Percentiles rank a stretch among this genome's conserved stretches.
Evolutionary conservation across 2,113 vertebrate species (phyloP).

Genomic region (Heptranchias perlo): DNA sequence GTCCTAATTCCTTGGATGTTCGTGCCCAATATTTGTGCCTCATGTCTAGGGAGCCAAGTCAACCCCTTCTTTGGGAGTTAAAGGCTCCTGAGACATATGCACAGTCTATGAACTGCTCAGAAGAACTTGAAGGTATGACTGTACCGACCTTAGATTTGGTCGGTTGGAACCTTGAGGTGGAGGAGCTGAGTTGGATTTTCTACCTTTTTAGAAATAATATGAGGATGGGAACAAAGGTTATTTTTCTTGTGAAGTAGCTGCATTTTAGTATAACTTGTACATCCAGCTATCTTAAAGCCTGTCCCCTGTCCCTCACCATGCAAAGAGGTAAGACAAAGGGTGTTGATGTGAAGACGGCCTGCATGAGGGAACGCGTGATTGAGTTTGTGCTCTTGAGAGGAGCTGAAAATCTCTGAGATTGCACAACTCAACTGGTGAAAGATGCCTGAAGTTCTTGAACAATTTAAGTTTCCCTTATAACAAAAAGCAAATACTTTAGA

Average conservation of each 20-base stretch:
- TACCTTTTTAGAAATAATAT: not conserved
- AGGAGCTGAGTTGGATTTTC: not conserved
- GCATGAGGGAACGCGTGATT: not conserved
- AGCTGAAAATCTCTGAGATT: not conserved
- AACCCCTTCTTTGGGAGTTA: not conserved
- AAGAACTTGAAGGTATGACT: not conserved
- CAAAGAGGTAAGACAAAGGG: not conserved
- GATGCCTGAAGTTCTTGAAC: not conserved
- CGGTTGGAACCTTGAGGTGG: not conserved
- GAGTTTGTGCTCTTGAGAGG: not conserved
- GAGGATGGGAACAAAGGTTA: not conserved
- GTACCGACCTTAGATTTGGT: not conserved
- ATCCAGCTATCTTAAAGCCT: not conserved
- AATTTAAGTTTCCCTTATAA: not conserved
- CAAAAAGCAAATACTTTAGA: not conserved
- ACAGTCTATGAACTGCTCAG: not conserved
- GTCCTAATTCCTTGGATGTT: not conserved
- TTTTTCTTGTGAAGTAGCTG: not conserved
- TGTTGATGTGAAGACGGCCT: not conserved
- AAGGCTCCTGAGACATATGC: not conserved
- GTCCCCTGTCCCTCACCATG: not conserved
- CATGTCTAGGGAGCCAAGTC: not conserved
- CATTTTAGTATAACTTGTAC: not conserved
- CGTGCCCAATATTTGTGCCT: too few species aligned
- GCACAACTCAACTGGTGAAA: not conserved